These are phyloP conservation scores for Scrobipalpa atriplicella DNA, from an alignment of 2,888 invertebrate species.

Conservation along the genomic window DNA sequence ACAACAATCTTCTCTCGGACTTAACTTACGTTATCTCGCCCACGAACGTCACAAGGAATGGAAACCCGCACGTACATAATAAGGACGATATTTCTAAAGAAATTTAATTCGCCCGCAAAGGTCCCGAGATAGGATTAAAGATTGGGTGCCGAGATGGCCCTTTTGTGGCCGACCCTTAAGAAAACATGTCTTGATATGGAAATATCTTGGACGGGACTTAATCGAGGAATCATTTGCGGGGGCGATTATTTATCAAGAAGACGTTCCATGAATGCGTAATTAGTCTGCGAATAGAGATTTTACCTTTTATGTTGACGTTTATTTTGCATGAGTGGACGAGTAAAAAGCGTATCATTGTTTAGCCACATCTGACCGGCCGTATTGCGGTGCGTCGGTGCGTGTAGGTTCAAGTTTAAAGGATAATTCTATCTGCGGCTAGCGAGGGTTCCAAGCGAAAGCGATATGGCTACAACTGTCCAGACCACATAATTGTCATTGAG, in stretches of 20 bases:
- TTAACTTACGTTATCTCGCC: slow-evolving; percentile 82
- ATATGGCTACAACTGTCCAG: slow-evolving; percentile 39
- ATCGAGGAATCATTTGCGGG: slow-evolving; percentile 78
- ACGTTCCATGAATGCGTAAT: slow-evolving; percentile 73
- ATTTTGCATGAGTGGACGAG: slow-evolving; percentile 67
- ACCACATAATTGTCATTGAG: slow-evolving; percentile 39
- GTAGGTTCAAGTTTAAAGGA: slow-evolving; percentile 66
- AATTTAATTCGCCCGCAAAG: slow-evolving; percentile 83
- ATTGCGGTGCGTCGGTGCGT: slow-evolving; percentile 71
- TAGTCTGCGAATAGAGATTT: slow-evolving; percentile 59
- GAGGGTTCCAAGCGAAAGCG: slow-evolving; percentile 36
- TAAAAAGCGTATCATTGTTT: slow-evolving; percentile 65
- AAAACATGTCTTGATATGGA: slow-evolving; percentile 83
- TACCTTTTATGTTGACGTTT: slow-evolving; percentile 64
- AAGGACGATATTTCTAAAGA: slow-evolving; percentile 83
- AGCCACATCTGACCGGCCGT: slow-evolving; percentile 62
- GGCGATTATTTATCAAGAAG: slow-evolving; percentile 74
- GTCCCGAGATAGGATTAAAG: slow-evolving; percentile 83
- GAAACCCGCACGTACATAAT: slow-evolving; percentile 82
- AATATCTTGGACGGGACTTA: slow-evolving; percentile 77
- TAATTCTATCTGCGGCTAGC: slow-evolving; percentile 56
- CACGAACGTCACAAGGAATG: slow-evolving; percentile 79
- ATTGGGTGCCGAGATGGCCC: slow-evolving; percentile 81
- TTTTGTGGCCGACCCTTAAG: slow-evolving; percentile 82
- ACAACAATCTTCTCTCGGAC: slow-evolving; percentile 82